Conservation (phyloP, 2,888 invertebrate genomes). For the Cremastobaeus sp. region DNA sequence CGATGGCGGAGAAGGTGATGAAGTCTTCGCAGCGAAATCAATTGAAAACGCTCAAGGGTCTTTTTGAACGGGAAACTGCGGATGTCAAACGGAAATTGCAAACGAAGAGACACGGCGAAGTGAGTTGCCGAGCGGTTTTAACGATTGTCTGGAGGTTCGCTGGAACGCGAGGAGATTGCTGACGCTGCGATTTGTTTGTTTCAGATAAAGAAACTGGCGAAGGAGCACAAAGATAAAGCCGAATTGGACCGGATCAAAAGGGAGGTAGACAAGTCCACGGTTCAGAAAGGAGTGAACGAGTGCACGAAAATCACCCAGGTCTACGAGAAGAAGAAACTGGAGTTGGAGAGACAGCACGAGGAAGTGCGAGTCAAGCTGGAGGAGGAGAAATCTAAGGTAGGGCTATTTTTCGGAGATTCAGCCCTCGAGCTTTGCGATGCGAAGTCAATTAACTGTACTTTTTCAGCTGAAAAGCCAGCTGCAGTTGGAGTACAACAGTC, state of each 20-base stretch:
- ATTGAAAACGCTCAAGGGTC: conserved; percentile 86
- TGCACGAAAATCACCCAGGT: conserved; percentile 88
- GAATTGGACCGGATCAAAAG: conserved; percentile 92
- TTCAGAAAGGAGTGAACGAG: conserved; percentile 93
- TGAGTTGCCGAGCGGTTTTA: conserved; percentile 65
- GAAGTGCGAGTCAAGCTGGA: conserved; percentile 84
- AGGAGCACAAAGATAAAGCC: conserved; percentile 93
- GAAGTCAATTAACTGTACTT: too few species aligned
- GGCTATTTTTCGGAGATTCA: too few species aligned
- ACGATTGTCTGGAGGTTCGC: too few species aligned
- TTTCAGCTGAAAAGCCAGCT: too few species aligned
- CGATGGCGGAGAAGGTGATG: conserved; percentile 89
- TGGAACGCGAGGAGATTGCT: too few species aligned
- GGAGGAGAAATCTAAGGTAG: conserved; percentile 83
- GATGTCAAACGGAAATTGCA: conserved; percentile 90
- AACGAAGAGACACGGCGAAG: conserved; percentile 89
- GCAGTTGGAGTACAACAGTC: conserved; percentile 74
- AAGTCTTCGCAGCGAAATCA: conserved; percentile 88
- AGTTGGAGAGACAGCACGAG: conserved; percentile 88
- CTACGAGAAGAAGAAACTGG: conserved; percentile 87
- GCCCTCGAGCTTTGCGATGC: conserved; percentile 67
- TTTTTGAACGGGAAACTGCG: conserved; percentile 85
- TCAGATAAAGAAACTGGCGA: conserved; percentile 88
- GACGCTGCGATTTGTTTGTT: too few species aligned
- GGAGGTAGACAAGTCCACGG: conserved; percentile 89